A percentile compares a stretch with the other conserved stretches of the same genome.
These are phyloP conservation scores for Eilema caniola DNA, from an alignment of 2,888 invertebrate species.

Conservation along the genomic window DNA sequence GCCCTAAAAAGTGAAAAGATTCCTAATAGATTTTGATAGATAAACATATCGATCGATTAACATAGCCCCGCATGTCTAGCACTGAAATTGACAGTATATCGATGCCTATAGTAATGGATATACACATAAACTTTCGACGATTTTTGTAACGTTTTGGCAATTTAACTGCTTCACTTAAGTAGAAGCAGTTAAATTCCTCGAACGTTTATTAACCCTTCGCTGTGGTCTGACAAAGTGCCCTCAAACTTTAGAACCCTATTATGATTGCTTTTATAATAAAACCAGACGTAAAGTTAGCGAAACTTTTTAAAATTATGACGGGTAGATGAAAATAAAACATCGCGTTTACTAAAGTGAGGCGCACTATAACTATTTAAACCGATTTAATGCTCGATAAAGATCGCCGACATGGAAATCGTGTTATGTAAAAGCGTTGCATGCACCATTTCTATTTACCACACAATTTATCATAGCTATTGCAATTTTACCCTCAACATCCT, in stretches of 20 bases:
- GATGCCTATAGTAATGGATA: not conserved
- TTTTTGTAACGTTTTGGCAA: not conserved
- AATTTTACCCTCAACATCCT: slow-evolving; percentile 56
- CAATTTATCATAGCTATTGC: slow-evolving; percentile 55
- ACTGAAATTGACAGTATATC: not conserved
- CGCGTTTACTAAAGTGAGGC: slow-evolving; percentile 35
- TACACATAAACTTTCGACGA: not conserved
- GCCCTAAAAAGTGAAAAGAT: not conserved
- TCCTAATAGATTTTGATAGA: not conserved
- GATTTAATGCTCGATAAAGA: slow-evolving; percentile 47
- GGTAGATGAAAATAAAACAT: slow-evolving; percentile 27
- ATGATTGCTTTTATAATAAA: slow-evolving; percentile 29
- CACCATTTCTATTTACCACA: slow-evolving; percentile 55
- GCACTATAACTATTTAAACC: slow-evolving; percentile 48
- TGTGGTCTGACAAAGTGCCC: slow-evolving; percentile 16
- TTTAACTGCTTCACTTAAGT: not conserved
- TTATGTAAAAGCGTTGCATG: slow-evolving; percentile 59
- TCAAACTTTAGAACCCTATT: slow-evolving; percentile 19
- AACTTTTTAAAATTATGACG: slow-evolving; percentile 27
- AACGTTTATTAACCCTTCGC: slow-evolving; percentile 9
- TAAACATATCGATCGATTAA: no score
- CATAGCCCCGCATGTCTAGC: no score
- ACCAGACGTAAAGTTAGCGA: slow-evolving; percentile 17
- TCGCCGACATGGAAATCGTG: slow-evolving; percentile 54
- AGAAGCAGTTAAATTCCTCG: not conserved